Conservation (phyloP, 92 coral and sea anemone species). For the Phenganax marumi region DNA sequence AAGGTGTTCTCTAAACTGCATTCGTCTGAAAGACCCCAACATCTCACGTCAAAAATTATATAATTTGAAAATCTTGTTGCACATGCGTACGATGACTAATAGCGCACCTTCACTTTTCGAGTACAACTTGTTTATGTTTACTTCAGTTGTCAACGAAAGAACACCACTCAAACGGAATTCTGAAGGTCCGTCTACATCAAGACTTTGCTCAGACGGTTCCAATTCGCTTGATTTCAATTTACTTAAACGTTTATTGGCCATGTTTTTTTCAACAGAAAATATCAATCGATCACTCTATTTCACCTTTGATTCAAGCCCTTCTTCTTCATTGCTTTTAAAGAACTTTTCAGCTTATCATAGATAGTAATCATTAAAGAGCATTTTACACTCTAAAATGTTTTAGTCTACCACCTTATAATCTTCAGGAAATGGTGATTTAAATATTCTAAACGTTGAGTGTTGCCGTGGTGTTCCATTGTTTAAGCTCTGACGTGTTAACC, state of each 20-base stretch:
- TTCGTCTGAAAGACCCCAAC: too few relatives aligned
- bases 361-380: not conserved
- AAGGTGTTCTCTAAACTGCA: too few relatives aligned
- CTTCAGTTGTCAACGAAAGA: slow-evolving; percentile 23
- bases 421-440: too few relatives aligned
- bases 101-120: slow-evolving; percentile 11
- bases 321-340: not conserved
- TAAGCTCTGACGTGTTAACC: too few relatives aligned
- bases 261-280: not conserved
- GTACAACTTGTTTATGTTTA: not conserved
- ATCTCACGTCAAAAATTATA: too few relatives aligned
- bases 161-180: slow-evolving; percentile 15
- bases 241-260: slow-evolving; percentile 38
- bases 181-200: slow-evolving; percentile 25
- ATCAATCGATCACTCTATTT: not conserved
- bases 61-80: too few relatives aligned
- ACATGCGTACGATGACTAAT: not conserved
- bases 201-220: slow-evolving; percentile 15
- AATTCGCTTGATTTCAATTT: slow-evolving; percentile 24
- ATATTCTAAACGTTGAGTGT: too few relatives aligned
- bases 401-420: not conserved
- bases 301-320: too few relatives aligned
- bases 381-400: not conserved
- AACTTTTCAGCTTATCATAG: not conserved
- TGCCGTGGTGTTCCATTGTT: too few relatives aligned